Percentiles rank a stretch among this genome's conserved stretches.
Evolutionary conservation across 37 sponge, comb jelly and placozoan species (phyloP).

Genomic region (Bolinopsis microptera): DNA sequence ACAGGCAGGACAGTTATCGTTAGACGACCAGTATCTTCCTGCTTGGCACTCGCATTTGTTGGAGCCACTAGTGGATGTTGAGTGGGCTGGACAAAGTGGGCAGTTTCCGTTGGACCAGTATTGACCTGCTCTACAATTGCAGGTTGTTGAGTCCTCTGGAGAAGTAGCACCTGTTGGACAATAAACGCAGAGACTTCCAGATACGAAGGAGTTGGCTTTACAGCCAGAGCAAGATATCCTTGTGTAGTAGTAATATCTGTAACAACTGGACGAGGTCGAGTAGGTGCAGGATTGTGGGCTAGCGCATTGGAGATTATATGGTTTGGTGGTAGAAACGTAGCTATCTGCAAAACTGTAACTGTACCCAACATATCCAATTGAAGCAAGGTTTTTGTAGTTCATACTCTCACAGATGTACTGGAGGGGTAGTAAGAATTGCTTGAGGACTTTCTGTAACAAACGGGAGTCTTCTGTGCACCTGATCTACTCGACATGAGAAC

Average conservation of each 20-base stretch:
- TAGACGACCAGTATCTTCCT: not conserved
- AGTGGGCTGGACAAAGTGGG: not conserved
- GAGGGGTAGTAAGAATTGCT: not conserved
- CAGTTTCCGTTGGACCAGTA: not conserved
- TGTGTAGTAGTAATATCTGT: not conserved
- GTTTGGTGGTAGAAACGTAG: not conserved
- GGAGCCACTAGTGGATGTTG: not conserved
- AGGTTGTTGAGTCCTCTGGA: not conserved
- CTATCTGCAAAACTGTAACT: not conserved
- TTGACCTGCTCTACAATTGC: not conserved
- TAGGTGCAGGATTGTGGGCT: not conserved
- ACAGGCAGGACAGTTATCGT: not conserved
- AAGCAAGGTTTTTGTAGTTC: not conserved
- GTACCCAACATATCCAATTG: not conserved
- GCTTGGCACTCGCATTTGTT: not conserved
- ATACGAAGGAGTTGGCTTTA: not conserved
- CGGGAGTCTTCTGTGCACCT: not conserved
- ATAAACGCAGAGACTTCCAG: not conserved
- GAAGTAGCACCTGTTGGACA: not conserved
- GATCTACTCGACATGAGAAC: not conserved
- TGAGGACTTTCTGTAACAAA: not conserved
- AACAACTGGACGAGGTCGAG: not conserved
- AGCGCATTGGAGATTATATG: not conserved
- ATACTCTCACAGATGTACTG: not conserved
- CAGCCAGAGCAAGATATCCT: not conserved